Conservation (phyloP, 2,888 invertebrate species). For the Mallateleia sp. region DNA sequence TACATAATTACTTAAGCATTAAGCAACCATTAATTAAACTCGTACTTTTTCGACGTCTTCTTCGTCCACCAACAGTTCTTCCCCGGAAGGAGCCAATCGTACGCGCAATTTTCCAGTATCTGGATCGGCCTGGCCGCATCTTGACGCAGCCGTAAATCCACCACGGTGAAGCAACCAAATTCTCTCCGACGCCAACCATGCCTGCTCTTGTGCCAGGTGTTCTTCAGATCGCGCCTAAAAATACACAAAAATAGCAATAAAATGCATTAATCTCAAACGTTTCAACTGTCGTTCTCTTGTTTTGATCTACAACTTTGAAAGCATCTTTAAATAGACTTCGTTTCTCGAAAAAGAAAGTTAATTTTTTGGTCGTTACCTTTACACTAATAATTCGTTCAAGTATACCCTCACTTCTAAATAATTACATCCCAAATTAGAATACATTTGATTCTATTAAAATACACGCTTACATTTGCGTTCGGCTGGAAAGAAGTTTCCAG, state of each 20-base stretch:
- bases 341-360: slow-evolving; percentile 43
- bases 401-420: too few relatives aligned
- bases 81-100: slow-evolving; percentile 95
- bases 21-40: slow-evolving; percentile 47
- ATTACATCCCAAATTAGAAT: too few relatives aligned
- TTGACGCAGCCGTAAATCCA: slow-evolving; percentile 95
- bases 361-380: too few relatives aligned
- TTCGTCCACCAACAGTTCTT: slow-evolving; percentile 97
- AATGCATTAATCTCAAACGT: slow-evolving; percentile 51
- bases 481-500: too few relatives aligned
- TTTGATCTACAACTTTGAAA: slow-evolving; percentile 35
- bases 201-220: slow-evolving; percentile 92
- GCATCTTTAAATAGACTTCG: slow-evolving; percentile 46
- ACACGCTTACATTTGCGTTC: too few relatives aligned
- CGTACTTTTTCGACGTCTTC: slow-evolving; percentile 98
- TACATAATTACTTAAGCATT: slow-evolving; percentile 4
- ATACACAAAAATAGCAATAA: slow-evolving; percentile 76
- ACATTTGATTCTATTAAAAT: too few relatives aligned
- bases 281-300: slow-evolving; percentile 26
- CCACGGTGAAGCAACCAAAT: slow-evolving; percentile 98
- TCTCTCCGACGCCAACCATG: slow-evolving; percentile 94
- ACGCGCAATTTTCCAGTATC: slow-evolving; percentile 93
- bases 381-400: too few relatives aligned
- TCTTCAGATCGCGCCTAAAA: slow-evolving; percentile 93
- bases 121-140: slow-evolving; percentile 88